These are phyloP conservation scores for Metacarcinus magister DNA, from an alignment of 2,888 invertebrate genomes.

Conservation along the genomic window DNA sequence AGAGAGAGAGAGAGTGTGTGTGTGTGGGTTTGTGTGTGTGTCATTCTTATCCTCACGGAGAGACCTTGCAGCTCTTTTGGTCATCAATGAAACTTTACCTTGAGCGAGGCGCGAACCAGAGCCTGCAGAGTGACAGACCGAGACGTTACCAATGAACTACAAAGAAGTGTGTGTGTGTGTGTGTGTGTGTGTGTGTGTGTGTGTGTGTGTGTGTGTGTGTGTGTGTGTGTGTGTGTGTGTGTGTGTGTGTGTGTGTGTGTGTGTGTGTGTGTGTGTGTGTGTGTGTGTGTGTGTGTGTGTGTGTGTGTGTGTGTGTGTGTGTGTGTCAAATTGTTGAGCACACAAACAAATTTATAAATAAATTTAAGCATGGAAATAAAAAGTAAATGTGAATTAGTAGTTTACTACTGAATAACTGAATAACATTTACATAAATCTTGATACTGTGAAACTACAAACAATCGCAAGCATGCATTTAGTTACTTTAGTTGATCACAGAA, in stretches of 20 bases:
- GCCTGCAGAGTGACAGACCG: too few relatives aligned
- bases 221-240: not conserved
- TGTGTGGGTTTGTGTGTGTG: too few relatives aligned
- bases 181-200: too few relatives aligned
- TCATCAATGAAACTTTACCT: too few relatives aligned
- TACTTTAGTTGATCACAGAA: not conserved
- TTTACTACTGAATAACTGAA: too few relatives aligned
- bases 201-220: too few relatives aligned
- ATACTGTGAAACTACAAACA: not conserved
- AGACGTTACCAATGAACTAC: too few relatives aligned
- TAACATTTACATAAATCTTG: not conserved
- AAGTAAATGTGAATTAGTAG: not conserved
- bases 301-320: not conserved
- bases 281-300: constrained; percentile 16
- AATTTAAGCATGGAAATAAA: not conserved
- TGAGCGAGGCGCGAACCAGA: too few relatives aligned
- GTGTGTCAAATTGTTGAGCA: not conserved
- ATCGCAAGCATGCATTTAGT: not conserved
- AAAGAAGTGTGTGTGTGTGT: too few relatives aligned
- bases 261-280: constrained; percentile 38
- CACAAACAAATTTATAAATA: not conserved
- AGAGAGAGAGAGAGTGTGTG: too few relatives aligned
- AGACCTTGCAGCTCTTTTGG: too few relatives aligned
- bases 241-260: not conserved
- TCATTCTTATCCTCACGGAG: too few relatives aligned